Conservation (phyloP, 2,113 vertebrate species). For the Serilophus lunatus region DNA sequence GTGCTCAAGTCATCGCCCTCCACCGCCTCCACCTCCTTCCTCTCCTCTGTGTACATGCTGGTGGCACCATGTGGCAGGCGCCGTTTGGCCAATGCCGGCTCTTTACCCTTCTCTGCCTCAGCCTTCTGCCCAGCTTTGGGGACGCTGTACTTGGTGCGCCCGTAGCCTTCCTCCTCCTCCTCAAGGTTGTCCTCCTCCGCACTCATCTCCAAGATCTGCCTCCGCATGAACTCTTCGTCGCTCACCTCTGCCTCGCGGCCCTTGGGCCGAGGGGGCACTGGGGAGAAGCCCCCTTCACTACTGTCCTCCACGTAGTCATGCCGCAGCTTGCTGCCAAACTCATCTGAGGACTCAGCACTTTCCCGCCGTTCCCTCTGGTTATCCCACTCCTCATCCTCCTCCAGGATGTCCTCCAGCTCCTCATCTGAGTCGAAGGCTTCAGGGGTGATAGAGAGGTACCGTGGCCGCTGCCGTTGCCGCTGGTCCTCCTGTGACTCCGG, state of each 20-base stretch:
- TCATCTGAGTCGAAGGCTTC: conserved; percentile 90
- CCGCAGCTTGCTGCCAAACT: conserved; percentile 92
- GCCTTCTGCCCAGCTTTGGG: conserved; percentile 81
- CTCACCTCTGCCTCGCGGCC: conserved; percentile 79
- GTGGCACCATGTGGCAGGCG: conserved; percentile 82
- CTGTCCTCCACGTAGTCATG: conserved; percentile 97
- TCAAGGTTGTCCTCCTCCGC: conserved; percentile 92
- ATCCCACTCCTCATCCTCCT: conserved; percentile 93
- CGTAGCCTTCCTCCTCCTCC: conserved; percentile 81
- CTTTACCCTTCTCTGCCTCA: conserved; percentile 82
- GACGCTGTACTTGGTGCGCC: conserved; percentile 59
- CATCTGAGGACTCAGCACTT: conserved; percentile 86
- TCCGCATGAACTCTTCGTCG: conserved; percentile 96
- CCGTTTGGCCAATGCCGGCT: conserved; percentile 68
- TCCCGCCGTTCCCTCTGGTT: conserved; percentile 78
- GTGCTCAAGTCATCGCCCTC: conserved; percentile 80
- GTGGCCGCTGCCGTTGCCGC: conserved; percentile 85
- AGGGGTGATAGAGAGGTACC: conserved; percentile 88
- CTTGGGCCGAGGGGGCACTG: conserved; percentile 81
- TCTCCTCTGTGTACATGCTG: conserved; percentile 85
- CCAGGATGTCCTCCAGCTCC: conserved; percentile 89
- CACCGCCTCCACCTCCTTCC: conserved; percentile 69
- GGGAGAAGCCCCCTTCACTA: conserved; percentile 92
- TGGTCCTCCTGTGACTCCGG: conserved; percentile 72
- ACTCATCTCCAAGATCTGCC: conserved; percentile 97